Conservation (phyloP, 2,888 invertebrate genomes). For the Ecliptopera silaceata region DNA sequence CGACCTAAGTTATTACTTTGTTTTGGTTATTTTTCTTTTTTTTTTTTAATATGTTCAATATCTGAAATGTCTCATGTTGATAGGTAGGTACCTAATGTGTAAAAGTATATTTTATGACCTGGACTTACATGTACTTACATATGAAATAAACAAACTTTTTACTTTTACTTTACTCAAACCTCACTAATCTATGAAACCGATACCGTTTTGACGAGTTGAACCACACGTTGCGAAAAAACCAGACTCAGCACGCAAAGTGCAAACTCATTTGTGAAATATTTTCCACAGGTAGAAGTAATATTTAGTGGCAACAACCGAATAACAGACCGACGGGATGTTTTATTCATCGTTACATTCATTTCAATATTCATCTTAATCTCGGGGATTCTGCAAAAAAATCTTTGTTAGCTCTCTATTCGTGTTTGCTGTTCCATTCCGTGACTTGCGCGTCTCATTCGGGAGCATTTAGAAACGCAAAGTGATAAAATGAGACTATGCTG, state of each 20-base stretch:
- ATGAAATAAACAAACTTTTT: no score
- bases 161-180: no score
- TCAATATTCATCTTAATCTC: constrained; percentile 49
- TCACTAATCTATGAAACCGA: no score
- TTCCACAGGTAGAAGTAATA: constrained; percentile 8
- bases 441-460: constrained; percentile 28
- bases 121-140: no score
- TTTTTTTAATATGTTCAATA: no score
- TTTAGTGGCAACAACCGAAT: constrained; percentile 29
- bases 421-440: constrained; percentile 30
- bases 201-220: no score
- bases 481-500: constrained; percentile 21
- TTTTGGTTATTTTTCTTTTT: no score
- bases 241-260: constrained; percentile 33
- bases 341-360: constrained; percentile 47
- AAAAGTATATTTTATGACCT: no score
- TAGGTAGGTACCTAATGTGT: no score
- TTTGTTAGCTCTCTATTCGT: constrained; percentile 42
- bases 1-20: no score
- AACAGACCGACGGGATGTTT: constrained; percentile 35
- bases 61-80: no score
- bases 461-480: constrained; percentile 13
- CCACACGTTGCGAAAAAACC: no score
- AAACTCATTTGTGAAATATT: constrained; percentile 14
- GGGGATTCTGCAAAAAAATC: constrained; percentile 40